A percentile compares a stretch with the other conserved stretches of the same genome.
phyloP scores from a whole-genome alignment of 2,113 vertebrate genomes.

The Procavia capensis region DNA sequence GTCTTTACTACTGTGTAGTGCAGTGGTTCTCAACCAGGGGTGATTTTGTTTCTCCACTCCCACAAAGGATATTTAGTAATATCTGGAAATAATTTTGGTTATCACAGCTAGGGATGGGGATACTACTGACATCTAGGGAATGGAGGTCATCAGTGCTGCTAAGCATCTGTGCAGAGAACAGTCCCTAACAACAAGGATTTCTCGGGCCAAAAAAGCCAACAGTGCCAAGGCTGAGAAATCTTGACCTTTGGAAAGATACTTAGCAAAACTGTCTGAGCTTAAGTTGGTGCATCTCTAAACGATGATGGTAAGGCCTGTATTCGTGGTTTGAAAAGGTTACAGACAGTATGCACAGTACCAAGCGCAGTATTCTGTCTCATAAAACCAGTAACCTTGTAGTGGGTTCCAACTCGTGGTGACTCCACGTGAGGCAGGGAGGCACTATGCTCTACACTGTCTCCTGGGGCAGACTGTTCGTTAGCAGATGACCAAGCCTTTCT shows the following conservation, averaged over 20 bases:
- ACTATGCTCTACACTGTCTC: no score
- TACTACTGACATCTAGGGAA: no score
- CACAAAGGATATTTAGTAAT: background rate
- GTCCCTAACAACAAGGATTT: background rate
- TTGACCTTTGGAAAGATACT: background rate
- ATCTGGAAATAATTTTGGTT: background rate
- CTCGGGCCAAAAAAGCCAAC: no score
- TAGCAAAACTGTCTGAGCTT: background rate
- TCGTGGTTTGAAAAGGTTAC: background rate
- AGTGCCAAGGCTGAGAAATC: background rate
- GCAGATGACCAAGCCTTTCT: no score
- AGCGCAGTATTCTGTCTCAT: background rate
- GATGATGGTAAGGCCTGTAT: background rate
- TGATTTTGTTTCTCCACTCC: background rate
- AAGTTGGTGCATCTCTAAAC: background rate
- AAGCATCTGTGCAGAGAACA: background rate
- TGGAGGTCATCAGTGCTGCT: background rate
- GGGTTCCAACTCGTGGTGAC: no score
- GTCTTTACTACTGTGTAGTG: background rate
- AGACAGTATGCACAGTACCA: background rate
- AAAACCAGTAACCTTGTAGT: no score
- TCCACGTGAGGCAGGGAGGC: no score
- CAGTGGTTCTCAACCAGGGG: no score
- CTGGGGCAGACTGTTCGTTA: no score
- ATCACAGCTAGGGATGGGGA: background rate